phyloP scores from a whole-genome alignment of 2,797 vertebrate genomes.

The Urosaurus nigricauda region DNA sequence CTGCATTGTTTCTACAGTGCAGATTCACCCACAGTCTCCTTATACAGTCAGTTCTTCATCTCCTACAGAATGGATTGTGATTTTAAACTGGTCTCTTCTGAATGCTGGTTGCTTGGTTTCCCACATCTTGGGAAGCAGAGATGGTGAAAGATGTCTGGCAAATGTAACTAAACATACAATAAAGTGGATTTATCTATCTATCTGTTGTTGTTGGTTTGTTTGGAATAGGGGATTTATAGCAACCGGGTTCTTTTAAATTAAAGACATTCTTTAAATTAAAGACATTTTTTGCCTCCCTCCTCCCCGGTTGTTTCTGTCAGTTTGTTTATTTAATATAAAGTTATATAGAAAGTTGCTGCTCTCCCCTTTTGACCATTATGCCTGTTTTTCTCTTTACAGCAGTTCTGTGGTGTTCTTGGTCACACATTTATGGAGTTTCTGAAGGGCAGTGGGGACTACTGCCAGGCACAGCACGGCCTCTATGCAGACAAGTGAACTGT shows the following conservation, averaged over 20 bases:
- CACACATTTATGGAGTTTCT: conserved; percentile 99
- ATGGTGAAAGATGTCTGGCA: neutral
- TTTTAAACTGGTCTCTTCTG: neutral
- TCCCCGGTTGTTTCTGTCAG: neutral
- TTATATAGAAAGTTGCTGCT: neutral
- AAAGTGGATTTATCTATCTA: too few species aligned
- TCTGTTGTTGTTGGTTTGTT: neutral
- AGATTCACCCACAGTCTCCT: too few species aligned
- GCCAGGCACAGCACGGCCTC: conserved; percentile 99
- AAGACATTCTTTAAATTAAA: neutral
- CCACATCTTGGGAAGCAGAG: neutral
- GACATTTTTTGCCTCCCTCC: neutral
- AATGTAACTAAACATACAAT: too few species aligned
- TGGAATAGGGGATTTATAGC: neutral
- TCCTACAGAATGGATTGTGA: neutral
- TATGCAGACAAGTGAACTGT: conserved; percentile 99
- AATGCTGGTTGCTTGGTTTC: neutral
- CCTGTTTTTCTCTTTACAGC: conserved; percentile 82
- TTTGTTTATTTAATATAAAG: neutral
- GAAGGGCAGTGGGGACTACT: conserved; percentile 99
- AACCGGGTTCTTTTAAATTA: neutral
- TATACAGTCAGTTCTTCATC: neutral
- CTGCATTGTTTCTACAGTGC: too few species aligned
- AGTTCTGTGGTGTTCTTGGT: conserved; percentile 99
- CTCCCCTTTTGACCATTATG: neutral